Conservation (phyloP, 2,797 vertebrate genomes). For the Gymnothorax reevesii region DNA sequence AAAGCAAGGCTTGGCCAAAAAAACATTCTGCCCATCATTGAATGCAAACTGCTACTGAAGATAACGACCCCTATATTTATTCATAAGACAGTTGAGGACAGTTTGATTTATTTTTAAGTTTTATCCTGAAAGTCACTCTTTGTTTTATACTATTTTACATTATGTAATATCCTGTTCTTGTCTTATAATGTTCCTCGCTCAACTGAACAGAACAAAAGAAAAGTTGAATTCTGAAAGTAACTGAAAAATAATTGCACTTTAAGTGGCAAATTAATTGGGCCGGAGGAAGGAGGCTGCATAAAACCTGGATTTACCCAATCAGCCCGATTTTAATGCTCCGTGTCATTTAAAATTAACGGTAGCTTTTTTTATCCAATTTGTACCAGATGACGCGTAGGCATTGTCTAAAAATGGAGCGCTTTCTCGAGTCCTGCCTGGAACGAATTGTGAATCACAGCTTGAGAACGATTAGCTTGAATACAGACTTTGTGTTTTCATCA, state of each 20-base stretch:
- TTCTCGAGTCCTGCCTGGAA: conserved; percentile 37
- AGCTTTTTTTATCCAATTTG: neutral
- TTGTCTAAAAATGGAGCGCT: conserved; percentile 26
- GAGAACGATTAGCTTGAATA: conserved; percentile 41
- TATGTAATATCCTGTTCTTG: neutral
- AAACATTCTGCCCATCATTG: neutral
- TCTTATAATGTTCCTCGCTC: too few species aligned
- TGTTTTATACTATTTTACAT: neutral
- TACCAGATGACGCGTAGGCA: conserved; percentile 14
- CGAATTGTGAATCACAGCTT: conserved; percentile 14
- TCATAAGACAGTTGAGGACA: neutral
- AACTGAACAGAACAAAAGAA: neutral
- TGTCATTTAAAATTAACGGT: conserved; percentile 35
- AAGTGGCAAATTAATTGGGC: conserved; percentile 60
- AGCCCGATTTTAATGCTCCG: neutral
- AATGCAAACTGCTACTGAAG: neutral
- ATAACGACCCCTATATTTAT: neutral
- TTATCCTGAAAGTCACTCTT: neutral
- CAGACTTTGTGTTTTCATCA: conserved; percentile 47
- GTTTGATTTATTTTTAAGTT: neutral
- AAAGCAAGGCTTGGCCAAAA: neutral
- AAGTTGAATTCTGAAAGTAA: neutral
- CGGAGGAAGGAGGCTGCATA: conserved; percentile 50
- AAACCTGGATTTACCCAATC: conserved; percentile 46
- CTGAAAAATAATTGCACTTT: conserved; percentile 44